These are phyloP conservation scores for Gasterosteus nipponicus DNA, from an alignment of 2,113 vertebrate genomes.

Conservation along the genomic window DNA sequence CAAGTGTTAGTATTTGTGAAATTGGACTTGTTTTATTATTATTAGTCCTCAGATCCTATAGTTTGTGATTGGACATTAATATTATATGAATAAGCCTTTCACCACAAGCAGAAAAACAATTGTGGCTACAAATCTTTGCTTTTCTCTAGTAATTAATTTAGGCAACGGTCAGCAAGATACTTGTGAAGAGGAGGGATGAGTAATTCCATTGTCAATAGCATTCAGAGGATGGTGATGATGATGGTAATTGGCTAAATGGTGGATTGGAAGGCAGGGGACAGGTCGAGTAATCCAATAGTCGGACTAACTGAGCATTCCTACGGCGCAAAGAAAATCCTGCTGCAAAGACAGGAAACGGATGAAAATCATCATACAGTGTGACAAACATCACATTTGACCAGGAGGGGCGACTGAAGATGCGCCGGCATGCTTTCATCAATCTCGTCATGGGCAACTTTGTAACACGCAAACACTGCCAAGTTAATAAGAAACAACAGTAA, in stretches of 20 bases:
- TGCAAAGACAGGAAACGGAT: constrained; percentile 7
- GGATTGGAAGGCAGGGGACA: constrained; percentile 54
- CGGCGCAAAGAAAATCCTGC: constrained; percentile 59
- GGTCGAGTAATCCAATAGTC: constrained; percentile 78
- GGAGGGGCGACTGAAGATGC: background rate
- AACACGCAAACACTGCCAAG: background rate
- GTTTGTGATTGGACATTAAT: background rate
- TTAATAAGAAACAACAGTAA: constrained; percentile 6
- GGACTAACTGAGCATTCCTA: constrained; percentile 63
- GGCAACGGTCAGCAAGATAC: constrained; percentile 51
- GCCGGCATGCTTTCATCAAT: background rate
- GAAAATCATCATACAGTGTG: background rate
- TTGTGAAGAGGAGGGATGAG: constrained; percentile 39
- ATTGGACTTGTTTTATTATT: background rate
- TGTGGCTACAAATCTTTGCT: constrained; percentile 41
- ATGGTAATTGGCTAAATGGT: constrained; percentile 74
- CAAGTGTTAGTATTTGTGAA: background rate
- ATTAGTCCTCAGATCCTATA: background rate
- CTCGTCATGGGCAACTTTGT: background rate
- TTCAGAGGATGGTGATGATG: constrained; percentile 58
- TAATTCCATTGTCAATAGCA: constrained; percentile 54
- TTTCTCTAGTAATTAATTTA: constrained; percentile 16
- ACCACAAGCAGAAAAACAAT: constrained; percentile 14
- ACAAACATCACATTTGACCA: background rate
- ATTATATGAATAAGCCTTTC: background rate